Evolutionary conservation across 2,888 invertebrate species (phyloP).

Genomic region (Actias luna): DNA sequence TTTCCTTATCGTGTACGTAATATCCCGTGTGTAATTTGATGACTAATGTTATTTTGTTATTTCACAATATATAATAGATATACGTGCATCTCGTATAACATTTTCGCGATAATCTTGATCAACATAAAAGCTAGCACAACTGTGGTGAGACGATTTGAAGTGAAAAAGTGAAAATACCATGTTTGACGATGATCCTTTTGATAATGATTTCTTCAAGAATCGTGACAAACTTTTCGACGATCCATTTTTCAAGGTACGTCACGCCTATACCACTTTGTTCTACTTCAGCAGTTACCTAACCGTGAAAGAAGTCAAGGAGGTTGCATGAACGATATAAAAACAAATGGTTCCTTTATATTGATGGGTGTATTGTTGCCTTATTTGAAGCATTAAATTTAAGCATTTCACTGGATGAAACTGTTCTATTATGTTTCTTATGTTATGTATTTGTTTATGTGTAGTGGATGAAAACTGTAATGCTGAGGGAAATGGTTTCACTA

Average conservation of each 20-base stretch:
- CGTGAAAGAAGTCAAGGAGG: neutral
- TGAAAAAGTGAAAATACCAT: constrained; percentile 27
- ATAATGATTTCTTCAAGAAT: constrained; percentile 32
- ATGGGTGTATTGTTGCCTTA: neutral
- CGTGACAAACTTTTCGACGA: neutral
- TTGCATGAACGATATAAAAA: neutral
- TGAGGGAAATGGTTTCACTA: neutral
- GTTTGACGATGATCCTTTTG: constrained; percentile 26
- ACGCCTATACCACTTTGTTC: neutral
- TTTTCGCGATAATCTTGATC: neutral
- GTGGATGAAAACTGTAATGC: neutral
- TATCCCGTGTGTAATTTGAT: neutral
- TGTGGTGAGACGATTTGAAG: constrained; percentile 20
- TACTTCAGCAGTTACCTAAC: neutral
- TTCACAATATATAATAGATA: neutral
- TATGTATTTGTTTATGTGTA: neutral
- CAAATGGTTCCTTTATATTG: neutral
- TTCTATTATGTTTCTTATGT: neutral
- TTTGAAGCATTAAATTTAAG: neutral
- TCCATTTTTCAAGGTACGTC: constrained; percentile 7
- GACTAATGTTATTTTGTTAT: neutral
- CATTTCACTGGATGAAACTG: neutral
- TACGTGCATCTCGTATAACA: neutral
- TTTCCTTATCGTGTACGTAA: neutral
- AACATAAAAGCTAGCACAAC: constrained; percentile 5